Conservation (phyloP, 2,888 invertebrate species). For the Microctonus brassicae region DNA sequence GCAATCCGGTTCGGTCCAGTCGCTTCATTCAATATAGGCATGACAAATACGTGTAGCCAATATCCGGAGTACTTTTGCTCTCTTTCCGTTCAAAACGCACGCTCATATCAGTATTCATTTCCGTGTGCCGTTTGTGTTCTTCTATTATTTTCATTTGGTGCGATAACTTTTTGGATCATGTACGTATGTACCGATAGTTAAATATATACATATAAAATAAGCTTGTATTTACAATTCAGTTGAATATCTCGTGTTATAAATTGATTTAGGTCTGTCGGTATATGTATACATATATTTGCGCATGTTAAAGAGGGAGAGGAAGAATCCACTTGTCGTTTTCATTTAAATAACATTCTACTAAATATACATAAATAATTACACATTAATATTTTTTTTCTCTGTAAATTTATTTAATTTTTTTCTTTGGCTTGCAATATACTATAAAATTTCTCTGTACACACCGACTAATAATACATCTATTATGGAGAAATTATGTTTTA, state of each 20-base stretch:
- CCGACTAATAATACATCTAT: too few species aligned
- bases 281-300: not conserved
- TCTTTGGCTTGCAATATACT: too few species aligned
- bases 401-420: too few species aligned
- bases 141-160: constrained; percentile 26
- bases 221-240: not conserved
- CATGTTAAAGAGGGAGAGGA: not conserved
- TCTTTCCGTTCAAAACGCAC: constrained; percentile 32
- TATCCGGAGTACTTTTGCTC: constrained; percentile 35
- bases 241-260: not conserved
- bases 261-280: not conserved
- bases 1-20: not conserved
- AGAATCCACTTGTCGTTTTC: not conserved
- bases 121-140: constrained; percentile 26
- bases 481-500: too few species aligned
- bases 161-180: not conserved
- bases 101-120: constrained; percentile 35
- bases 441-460: too few species aligned
- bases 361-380: too few species aligned
- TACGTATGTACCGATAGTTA: not conserved
- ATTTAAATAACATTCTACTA: too few species aligned
- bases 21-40: constrained; percentile 10
- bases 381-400: too few species aligned
- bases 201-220: not conserved
- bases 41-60: constrained; percentile 35